Evolutionary conservation across 2,113 vertebrate genomes (phyloP).

Genomic region (Megaptera novaeangliae): DNA sequence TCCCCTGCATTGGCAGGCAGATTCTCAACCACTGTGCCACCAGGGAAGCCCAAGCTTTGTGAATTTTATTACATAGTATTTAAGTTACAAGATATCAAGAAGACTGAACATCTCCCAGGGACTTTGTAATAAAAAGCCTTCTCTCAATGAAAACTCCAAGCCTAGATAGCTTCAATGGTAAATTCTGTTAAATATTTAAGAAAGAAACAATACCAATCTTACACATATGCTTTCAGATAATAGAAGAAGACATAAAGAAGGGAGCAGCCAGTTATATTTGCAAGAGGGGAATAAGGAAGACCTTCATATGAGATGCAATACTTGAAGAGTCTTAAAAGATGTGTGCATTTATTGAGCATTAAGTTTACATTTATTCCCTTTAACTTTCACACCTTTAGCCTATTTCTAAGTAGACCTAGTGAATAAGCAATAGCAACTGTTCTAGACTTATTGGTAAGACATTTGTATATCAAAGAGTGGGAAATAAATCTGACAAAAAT

Average conservation of each 20-base stretch:
- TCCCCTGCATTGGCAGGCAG: no score
- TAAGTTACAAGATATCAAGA: neutral
- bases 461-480: neutral
- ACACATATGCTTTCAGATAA: neutral
- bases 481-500: no score
- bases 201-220: neutral
- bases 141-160: neutral
- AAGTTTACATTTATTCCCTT: neutral
- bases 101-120: neutral
- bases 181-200: neutral
- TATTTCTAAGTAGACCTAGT: neutral
- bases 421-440: neutral
- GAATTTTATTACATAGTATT: neutral
- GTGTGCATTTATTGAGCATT: neutral
- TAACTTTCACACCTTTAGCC: neutral
- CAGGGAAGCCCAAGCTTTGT: neutral
- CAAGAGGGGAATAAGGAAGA: neutral
- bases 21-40: no score
- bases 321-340: neutral
- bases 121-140: neutral
- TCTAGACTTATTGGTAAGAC: neutral
- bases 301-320: neutral
- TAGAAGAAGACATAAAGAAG: neutral
- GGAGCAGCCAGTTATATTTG: neutral
- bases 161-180: neutral